Evolutionary conservation across 2,888 invertebrate genomes (phyloP).

Genomic region (Patella caerulea): DNA sequence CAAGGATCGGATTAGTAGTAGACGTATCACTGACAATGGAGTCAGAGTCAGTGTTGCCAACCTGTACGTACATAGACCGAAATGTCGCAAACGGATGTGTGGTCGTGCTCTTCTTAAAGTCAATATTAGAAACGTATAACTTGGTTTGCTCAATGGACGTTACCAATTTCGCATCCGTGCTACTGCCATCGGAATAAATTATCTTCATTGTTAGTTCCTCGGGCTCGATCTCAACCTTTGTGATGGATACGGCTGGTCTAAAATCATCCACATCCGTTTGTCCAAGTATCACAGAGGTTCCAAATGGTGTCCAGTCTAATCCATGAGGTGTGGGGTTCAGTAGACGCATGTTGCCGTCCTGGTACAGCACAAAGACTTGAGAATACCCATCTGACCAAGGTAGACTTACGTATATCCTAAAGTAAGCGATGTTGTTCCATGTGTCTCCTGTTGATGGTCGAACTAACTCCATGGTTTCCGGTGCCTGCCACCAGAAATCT

Average conservation of each 20-base stretch:
- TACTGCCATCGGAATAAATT: slow-evolving; percentile 48
- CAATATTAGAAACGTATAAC: slow-evolving; percentile 39
- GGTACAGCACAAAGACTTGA: slow-evolving; percentile 54
- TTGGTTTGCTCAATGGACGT: slow-evolving; percentile 43
- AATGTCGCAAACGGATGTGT: slow-evolving; percentile 51
- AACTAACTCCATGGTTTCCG: slow-evolving; percentile 41
- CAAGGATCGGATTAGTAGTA: slow-evolving; percentile 31
- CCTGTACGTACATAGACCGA: slow-evolving; percentile 54
- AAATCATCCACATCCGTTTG: slow-evolving; percentile 48
- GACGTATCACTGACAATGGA: slow-evolving; percentile 42
- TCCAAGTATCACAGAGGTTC: slow-evolving; percentile 55
- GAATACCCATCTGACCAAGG: slow-evolving; percentile 50
- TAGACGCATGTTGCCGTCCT: slow-evolving; percentile 53
- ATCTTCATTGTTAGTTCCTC: slow-evolving; percentile 39
- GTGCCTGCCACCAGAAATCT: slow-evolving; percentile 52
- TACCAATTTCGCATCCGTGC: slow-evolving; percentile 36
- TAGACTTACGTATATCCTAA: slow-evolving; percentile 48
- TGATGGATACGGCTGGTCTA: slow-evolving; percentile 50
- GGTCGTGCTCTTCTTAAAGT: slow-evolving; percentile 35
- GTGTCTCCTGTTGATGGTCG: slow-evolving; percentile 11
- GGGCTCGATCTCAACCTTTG: slow-evolving; percentile 40
- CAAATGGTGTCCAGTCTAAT: slow-evolving; percentile 58
- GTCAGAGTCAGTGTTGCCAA: slow-evolving; percentile 53
- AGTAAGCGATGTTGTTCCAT: slow-evolving; percentile 44
- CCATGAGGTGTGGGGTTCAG: slow-evolving; percentile 51